Evolutionary conservation across 2,888 invertebrate genomes (phyloP).

Genomic region (Arrhopalites spinosus): DNA sequence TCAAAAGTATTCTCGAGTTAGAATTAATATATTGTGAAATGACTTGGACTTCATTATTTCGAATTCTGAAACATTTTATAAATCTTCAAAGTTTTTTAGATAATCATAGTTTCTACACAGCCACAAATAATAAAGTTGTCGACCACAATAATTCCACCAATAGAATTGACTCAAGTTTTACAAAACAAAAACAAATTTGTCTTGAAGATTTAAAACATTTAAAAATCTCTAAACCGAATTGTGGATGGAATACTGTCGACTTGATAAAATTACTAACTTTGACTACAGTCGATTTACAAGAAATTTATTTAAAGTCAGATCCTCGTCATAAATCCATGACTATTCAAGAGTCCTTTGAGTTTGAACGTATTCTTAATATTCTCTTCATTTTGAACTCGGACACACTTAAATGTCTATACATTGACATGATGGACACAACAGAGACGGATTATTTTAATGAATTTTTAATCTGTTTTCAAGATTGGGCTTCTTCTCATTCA

Average conservation of each 20-base stretch:
- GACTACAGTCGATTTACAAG: constrained; percentile 6
- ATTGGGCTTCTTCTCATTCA: constrained; percentile 12
- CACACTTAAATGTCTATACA: constrained; percentile 15
- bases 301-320: constrained; percentile 16
- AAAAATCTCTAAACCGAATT: constrained; percentile 12
- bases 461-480: constrained; percentile 23
- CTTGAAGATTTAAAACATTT: constrained; percentile 29
- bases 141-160: not conserved
- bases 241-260: constrained; percentile 19
- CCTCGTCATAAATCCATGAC: not conserved
- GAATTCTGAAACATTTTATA: constrained; percentile 22
- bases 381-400: constrained; percentile 13
- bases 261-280: constrained; percentile 21
- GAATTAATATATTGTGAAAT: constrained; percentile 18
- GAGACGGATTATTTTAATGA: constrained; percentile 27
- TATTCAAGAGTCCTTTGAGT: constrained; percentile 21
- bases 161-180: no score
- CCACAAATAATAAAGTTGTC: not conserved
- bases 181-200: constrained; percentile 7
- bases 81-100: constrained; percentile 23
- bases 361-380: constrained; percentile 27
- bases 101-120: constrained; percentile 11
- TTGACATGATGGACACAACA: constrained; percentile 33
- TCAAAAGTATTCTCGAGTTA: constrained; percentile 27
- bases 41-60: constrained; percentile 1